Conservation (phyloP, 2,888 invertebrate species). For the Sminthurides aquaticus region DNA sequence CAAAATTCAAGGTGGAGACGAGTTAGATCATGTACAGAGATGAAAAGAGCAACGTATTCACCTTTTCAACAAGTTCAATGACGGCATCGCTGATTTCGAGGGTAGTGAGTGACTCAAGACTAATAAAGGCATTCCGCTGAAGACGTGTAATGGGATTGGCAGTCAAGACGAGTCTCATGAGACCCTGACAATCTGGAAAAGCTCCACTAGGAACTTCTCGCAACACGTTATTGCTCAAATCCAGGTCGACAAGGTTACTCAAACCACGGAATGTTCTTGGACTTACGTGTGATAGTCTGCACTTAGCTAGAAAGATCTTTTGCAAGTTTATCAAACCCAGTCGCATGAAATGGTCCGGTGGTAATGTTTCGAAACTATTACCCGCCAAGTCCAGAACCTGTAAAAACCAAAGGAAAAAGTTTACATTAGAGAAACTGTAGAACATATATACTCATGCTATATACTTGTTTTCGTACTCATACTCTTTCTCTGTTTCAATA, state of each 20-base stretch:
- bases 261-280: slow-evolving; percentile 73
- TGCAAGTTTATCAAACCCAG: slow-evolving; percentile 76
- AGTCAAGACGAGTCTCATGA: slow-evolving; percentile 74
- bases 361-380: slow-evolving; percentile 71
- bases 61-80: slow-evolving; percentile 66
- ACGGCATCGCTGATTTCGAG: slow-evolving; percentile 75
- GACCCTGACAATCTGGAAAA: slow-evolving; percentile 66
- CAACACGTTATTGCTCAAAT: slow-evolving; percentile 73
- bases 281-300: slow-evolving; percentile 69
- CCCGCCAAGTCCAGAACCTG: slow-evolving; percentile 79
- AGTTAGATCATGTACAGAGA: too few species aligned
- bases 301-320: slow-evolving; percentile 72
- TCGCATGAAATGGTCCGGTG: slow-evolving; percentile 68
- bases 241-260: slow-evolving; percentile 79
- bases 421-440: neutral
- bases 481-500: too few species aligned
- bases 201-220: slow-evolving; percentile 69
- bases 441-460: too few species aligned
- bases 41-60: too few species aligned
- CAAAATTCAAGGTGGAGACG: too few species aligned
- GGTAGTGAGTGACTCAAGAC: slow-evolving; percentile 66
- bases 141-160: slow-evolving; percentile 72
- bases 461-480: too few species aligned
- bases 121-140: slow-evolving; percentile 64
- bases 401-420: slow-evolving; percentile 10